A percentile compares a stretch with the other conserved stretches of the same genome.
These are phyloP conservation scores for Cydia pomonella DNA, from an alignment of 1,140 invertebrate species.

Conservation along the genomic window DNA sequence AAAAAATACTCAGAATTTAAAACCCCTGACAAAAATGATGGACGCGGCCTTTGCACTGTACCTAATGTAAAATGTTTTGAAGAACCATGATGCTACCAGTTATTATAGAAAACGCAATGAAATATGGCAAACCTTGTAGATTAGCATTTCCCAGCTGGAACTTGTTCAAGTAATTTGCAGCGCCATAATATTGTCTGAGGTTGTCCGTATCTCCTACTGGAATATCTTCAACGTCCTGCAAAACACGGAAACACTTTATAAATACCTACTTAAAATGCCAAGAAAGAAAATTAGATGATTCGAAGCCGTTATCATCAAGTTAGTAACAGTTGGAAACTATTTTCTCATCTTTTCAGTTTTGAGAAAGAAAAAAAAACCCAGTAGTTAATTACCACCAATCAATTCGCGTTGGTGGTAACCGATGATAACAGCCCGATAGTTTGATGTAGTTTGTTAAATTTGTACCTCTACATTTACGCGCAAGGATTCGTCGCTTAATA, in stretches of 20 bases:
- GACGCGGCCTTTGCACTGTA: not conserved
- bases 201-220: conserved; percentile 42
- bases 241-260: conserved; percentile 26
- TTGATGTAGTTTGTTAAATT: no score
- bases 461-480: conserved; percentile 56
- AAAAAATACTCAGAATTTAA: conserved; percentile 28
- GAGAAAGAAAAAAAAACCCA: no score
- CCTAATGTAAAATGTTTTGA: no score
- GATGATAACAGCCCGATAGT: no score
- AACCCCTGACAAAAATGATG: conserved; percentile 3
- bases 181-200: conserved; percentile 67
- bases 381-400: no score
- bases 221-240: conserved; percentile 54
- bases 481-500: conserved; percentile 52
- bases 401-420: no score
- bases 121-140: conserved; percentile 59
- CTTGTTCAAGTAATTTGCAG: conserved; percentile 68
- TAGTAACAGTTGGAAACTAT: no score
- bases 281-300: not conserved
- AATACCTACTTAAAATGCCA: not conserved
- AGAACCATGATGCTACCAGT: no score
- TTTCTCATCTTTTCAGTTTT: no score
- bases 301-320: no score
- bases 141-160: conserved; percentile 72
- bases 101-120: no score